Percentiles rank a stretch among this genome's conserved stretches.
Conservation (phyloP, 2,797 vertebrate species). For the Odontamblyopus lacepedii region DNA sequence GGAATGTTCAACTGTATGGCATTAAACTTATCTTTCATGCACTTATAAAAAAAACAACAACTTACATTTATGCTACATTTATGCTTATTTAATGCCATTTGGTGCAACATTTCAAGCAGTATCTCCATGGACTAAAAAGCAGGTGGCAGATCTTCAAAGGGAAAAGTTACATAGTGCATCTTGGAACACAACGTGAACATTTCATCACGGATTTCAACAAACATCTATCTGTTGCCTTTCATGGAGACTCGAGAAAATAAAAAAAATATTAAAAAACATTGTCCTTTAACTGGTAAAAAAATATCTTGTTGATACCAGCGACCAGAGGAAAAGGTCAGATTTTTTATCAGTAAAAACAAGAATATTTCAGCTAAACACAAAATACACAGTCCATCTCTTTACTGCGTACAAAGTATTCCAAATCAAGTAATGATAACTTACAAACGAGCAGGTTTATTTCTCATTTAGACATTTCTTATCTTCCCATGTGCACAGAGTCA, state of each 20-base stretch:
- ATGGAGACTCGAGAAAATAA: no score
- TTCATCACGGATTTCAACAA: neutral
- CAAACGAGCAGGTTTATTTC: conserved; percentile 19
- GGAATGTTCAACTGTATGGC: neutral
- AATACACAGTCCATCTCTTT: neutral
- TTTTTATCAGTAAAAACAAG: neutral
- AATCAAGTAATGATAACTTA: conserved; percentile 1
- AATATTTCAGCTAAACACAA: neutral
- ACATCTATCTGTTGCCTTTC: no score
- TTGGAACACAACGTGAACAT: neutral
- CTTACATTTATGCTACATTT: neutral
- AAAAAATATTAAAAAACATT: no score
- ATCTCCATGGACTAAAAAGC: no score
- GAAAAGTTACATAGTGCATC: no score
- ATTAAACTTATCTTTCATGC: neutral
- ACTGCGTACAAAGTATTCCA: neutral
- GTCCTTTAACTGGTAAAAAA: neutral
- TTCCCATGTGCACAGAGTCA: conserved; percentile 26
- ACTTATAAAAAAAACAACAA: neutral
- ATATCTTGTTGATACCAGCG: neutral
- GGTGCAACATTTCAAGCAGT: no score
- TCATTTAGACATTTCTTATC: conserved; percentile 13
- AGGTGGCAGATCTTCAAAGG: no score
- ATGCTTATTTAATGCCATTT: no score
- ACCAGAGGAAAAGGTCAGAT: neutral